Base-by-base conservation (phyloP, 2,113 vertebrate species). In the Callipepla squamata region DNA sequence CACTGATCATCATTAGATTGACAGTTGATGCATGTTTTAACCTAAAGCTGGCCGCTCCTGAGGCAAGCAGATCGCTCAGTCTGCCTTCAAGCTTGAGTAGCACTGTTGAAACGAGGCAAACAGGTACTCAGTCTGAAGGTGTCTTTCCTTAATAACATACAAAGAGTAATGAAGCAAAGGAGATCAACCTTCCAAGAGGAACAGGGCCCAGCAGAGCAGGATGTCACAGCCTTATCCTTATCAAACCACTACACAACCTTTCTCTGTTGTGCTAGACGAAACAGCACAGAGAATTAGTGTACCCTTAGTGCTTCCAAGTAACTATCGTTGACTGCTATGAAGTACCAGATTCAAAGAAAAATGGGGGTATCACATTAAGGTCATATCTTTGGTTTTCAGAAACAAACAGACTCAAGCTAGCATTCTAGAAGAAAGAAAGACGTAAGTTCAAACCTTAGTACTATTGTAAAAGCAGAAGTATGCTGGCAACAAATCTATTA, bases 251-350 rank as follows among this genome's bases (percentile, higher is more conserved):
- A 18, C 48, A 21, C 12, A 22, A n/a, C 1, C 23, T 8, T 9
- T 11, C 25, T 58, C n/a, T 51, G 17, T 20, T 8, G 8, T 17
- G 26, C 18, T 7, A 45, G n/a, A 22, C 6, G 30, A 40, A 59
- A n/a, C 1, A 8, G 30, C 28, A 66, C 22, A 4, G 18, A 42
- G 2, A 2, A 13, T 7, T 3, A 40, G 10, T 10, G 14, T 8
- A 79, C 50, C 6, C 44, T 48, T 40, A 55, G 23, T 11, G 28
- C 51, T 23, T 40, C 47, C 50, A 32, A 30, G 17, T 20, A 34
- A 50, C 50, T 13, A 23, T 28, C 34, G 20, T 1, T 44, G 16
- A 18, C 62, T 77, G 8, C 42, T 17, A 18, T 20, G 61, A 69
- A 63, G 66, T 18, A 65, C 7, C 11, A 63, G 36, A 8, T 30